Base-by-base conservation (phyloP, 2,888 invertebrate species). In the Drosophila sordidapex region DNA sequence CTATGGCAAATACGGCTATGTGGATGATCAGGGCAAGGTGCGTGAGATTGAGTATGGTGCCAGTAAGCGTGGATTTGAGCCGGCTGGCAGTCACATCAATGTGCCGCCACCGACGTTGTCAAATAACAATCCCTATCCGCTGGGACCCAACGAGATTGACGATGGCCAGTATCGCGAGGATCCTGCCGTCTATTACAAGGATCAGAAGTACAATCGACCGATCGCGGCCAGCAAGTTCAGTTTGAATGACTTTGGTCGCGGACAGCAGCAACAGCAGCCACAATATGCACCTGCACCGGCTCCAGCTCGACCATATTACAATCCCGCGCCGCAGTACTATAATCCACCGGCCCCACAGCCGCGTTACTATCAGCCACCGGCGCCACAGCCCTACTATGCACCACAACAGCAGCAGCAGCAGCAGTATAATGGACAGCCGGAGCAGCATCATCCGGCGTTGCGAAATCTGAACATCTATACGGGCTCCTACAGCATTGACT, bases 21-120 rank as follows among this genome's bases (percentile, higher is more conserved):
- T 97, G 1, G 97, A 97, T 82, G 97, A 96, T 87, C 94, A 93
- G 31, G 98, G 98, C 0, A 95, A 95, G 84, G 87, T 95, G 29
- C 94, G 97, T 64, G 97, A 97, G 93, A 95, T 97, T 29, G 97
- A 97, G 76, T 98, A 98, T 90, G 97, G 97, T 3, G 97, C 97
- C 1, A 96, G 96, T 66, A 94, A 95, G 85, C 94, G 96, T 63
- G 97, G 97, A 49, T 97, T 97, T 91, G 96, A 97, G 89, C 97
- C 97, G 1, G 95, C 95, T 90, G 95, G 95, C 66, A 92, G 93
- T 27, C 95, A 95, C 66, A 97, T 97, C 89, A 96, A 96, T 93
- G 97, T 97, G 1, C 96, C 97, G 0, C 97, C 97, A 21, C 97
- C 97, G n/a, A 96, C 97, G 7, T 96, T 97, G 0, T 89, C 96